phyloP scores from a whole-genome alignment of 2,888 invertebrate species.

The Callinectes sapidus region DNA sequence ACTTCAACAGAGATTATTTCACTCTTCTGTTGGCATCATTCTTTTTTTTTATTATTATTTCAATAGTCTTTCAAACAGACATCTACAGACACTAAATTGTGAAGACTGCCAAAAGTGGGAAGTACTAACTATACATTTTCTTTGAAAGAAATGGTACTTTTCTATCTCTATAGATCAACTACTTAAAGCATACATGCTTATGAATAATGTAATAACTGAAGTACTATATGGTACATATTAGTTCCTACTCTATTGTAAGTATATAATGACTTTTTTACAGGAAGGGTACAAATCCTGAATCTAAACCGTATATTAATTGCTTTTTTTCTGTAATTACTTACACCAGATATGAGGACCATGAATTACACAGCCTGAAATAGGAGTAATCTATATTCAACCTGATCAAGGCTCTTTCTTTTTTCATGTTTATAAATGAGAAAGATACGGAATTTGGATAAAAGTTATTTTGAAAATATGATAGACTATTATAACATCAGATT shows the following conservation, averaged over 20 bases:
- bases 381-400: conserved; percentile 19
- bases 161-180: not conserved
- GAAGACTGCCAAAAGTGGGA: no score
- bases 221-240: not conserved
- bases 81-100: not conserved
- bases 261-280: not conserved
- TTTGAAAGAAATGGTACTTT: not conserved
- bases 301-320: not conserved
- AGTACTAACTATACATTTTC: not conserved
- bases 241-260: not conserved
- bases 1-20: not conserved
- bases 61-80: not conserved
- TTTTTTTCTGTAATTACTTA: conserved; percentile 33
- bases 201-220: not conserved
- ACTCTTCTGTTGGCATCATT: not conserved
- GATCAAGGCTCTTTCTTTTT: not conserved
- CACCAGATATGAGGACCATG: conserved; percentile 50
- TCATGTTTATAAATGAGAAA: not conserved
- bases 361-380: conserved; percentile 55
- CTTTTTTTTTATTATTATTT: not conserved
- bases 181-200: not conserved
- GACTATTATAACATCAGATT: no score
- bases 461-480: not conserved
- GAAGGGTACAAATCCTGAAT: not conserved
- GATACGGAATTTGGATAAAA: not conserved